These are phyloP conservation scores for Zaprionus gabonicus DNA, from an alignment of 1,140 invertebrate species.

Conservation along the genomic window DNA sequence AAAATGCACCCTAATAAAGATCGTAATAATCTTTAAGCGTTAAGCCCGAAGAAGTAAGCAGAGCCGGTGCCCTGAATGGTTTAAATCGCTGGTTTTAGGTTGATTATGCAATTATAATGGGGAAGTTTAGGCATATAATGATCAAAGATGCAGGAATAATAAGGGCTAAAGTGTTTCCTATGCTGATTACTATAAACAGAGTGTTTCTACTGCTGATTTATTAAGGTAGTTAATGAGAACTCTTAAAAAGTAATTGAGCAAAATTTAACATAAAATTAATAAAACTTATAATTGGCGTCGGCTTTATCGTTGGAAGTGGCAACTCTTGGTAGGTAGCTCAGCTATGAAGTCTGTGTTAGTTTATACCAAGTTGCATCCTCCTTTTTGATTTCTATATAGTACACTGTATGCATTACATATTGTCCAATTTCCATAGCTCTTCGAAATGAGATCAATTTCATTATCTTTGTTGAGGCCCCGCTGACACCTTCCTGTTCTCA, in stretches of 20 bases:
- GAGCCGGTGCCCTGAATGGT: neutral
- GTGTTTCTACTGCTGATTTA: neutral
- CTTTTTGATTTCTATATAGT: no score
- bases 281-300: neutral
- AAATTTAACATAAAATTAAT: neutral
- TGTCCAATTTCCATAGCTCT: neutral
- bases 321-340: no score
- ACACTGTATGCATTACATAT: neutral
- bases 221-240: neutral
- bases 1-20: neutral
- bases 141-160: neutral
- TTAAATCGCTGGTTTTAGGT: neutral
- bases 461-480: neutral
- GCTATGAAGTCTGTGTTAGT: no score
- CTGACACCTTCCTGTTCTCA: constrained; percentile 5
- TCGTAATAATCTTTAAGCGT: constrained; percentile 7
- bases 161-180: neutral
- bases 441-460: neutral
- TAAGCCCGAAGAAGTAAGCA: neutral
- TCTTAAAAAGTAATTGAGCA: neutral
- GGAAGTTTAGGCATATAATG: neutral
- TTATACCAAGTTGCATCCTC: no score
- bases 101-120: neutral
- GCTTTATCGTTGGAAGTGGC: no score
- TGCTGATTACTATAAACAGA: neutral